Base-by-base conservation (phyloP, 2,797 vertebrate genomes). In the Perodicticus potto region DNA sequence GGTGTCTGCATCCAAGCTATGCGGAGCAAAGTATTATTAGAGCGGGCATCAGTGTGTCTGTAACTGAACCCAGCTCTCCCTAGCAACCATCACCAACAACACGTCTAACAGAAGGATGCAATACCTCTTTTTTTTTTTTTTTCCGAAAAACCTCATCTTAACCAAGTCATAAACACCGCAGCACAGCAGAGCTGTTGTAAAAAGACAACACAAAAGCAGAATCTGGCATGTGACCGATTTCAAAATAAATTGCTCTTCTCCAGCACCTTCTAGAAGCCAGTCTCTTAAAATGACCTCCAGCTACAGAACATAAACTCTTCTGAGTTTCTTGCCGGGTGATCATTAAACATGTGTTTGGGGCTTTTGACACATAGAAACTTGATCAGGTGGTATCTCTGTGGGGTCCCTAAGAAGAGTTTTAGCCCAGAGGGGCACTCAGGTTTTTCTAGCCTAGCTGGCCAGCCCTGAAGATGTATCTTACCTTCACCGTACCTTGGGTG, bases 1-100 rank as follows among this genome's bases (percentile, higher is more conserved):
- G 97, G 97, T 98, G 98, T 98, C 98, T 98, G 98, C 98, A 98
- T 97, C 97, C 96, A 86, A 98, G 97, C 98, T 98, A 98, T 99
- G 98, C 98, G 96, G 98, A 98, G 98, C 96, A 86, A 95, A 98
- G 98, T 97, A 99, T 99, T 99, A 98, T 99, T 99, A 99, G 99
- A 98, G 98, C 94, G 96, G 94, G 91, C 98, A 98, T 98, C 98
- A 98, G 97, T 97, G 97, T 85, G 97, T 70, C 97, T 98, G 98
- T 98, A 99, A 99, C 96, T 96, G 97, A 98, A 98, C 98, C 98
- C 98, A 95, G 93, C 97, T 98, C 93, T 97, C 98, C 98, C 95
- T 99, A 97, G 98, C 98, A 98, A 99, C 99, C 1, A 63, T 6
- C 1, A 96, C 98, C 97, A 98, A 98, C 98, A 99, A 98, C 98